Evolutionary conservation across 2,113 vertebrate genomes (phyloP).

Genomic region (Deroptyus accipitrinus): DNA sequence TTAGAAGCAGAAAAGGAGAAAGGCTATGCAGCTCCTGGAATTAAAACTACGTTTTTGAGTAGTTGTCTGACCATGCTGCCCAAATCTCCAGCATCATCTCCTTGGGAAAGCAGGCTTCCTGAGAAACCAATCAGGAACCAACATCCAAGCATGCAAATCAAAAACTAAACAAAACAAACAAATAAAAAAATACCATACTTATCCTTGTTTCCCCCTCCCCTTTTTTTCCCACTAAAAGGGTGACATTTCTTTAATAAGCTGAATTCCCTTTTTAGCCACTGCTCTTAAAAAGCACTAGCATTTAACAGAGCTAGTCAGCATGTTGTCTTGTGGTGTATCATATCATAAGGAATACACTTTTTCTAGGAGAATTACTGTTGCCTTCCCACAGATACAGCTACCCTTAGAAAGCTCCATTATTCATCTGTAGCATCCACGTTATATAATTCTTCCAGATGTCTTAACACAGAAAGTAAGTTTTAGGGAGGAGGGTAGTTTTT

Average conservation of each 20-base stretch:
- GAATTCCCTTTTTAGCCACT: neutral
- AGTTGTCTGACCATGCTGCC: neutral
- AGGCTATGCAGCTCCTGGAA: neutral
- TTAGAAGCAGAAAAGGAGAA: neutral
- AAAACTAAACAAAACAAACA: neutral
- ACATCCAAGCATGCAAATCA: neutral
- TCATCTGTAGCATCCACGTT: neutral
- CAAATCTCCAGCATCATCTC: neutral
- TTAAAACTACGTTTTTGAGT: neutral
- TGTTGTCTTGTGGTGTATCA: neutral
- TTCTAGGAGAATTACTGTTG: neutral
- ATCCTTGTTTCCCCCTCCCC: fast-evolving
- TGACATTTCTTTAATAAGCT: fast-evolving
- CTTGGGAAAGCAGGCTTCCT: neutral
- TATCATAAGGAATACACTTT: neutral
- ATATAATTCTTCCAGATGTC: neutral
- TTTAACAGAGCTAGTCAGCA: neutral
- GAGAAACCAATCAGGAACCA: neutral
- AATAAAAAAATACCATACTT: neutral
- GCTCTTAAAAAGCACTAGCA: neutral
- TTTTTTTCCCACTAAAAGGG: neutral
- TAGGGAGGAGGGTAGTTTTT: neutral
- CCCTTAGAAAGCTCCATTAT: neutral
- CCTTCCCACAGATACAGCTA: neutral
- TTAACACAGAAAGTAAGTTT: neutral